Conservation (phyloP, 2,797 vertebrate species). For the Xenopus petersii region DNA sequence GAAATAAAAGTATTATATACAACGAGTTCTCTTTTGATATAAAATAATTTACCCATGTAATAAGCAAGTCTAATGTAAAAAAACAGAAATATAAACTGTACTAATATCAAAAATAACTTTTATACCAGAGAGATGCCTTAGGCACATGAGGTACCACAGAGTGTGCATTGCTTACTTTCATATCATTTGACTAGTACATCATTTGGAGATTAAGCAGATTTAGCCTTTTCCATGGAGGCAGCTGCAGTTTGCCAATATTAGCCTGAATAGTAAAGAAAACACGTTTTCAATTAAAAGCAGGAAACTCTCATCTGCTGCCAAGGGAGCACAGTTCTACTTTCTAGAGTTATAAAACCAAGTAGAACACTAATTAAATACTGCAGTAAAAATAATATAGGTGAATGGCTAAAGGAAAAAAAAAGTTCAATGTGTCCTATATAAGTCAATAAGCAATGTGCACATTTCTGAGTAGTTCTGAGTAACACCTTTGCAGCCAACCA, state of each 20-base stretch:
- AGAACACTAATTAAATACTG: conserved; percentile 43
- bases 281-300: conserved; percentile 44
- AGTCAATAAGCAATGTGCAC: conserved; percentile 13
- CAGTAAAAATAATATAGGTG: conserved; percentile 40
- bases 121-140: no score
- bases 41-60: no score
- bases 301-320: conserved; percentile 43
- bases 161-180: not conserved
- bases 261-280: conserved; percentile 40
- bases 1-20: no score
- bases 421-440: conserved; percentile 8
- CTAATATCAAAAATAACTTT: no score
- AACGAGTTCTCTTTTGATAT: no score
- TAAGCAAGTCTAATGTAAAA: no score
- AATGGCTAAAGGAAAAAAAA: not conserved
- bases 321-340: conserved; percentile 22
- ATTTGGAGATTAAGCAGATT: conserved; percentile 21
- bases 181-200: conserved; percentile 28
- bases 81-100: no score
- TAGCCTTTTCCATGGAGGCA: conserved; percentile 30
- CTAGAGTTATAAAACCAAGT: conserved; percentile 38
- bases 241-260: conserved; percentile 38
- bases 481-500: not conserved
- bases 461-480: conserved; percentile 18
- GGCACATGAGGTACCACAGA: no score